A percentile compares a stretch with the other conserved stretches of the same genome.
Evolutionary conservation across 1,140 invertebrate genomes (phyloP).

Genomic region (Lamellibrachia luymesi): DNA sequence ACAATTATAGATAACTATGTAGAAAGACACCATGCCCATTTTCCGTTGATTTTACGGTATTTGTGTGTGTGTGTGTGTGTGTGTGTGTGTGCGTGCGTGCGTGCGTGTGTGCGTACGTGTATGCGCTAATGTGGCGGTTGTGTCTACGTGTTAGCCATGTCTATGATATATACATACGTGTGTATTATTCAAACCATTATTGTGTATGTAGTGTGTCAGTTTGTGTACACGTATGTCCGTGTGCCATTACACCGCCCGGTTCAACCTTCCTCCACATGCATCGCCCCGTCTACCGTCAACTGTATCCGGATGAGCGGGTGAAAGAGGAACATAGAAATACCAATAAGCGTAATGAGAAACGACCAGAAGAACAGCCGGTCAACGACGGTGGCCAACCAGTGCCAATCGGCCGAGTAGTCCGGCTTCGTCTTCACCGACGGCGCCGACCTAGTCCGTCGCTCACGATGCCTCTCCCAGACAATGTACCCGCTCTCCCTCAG

Average conservation of each 20-base stretch:
- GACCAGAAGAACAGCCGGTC: conserved; percentile 22
- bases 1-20: background rate
- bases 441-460: background rate
- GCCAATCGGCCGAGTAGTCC: conserved; percentile 18
- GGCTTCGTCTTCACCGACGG: background rate
- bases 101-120: background rate
- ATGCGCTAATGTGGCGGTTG: background rate
- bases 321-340: conserved; percentile 17
- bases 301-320: conserved; percentile 14
- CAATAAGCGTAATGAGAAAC: conserved; percentile 11
- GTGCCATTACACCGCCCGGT: background rate
- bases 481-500: background rate
- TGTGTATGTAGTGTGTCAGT: too few species aligned
- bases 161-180: too few species aligned
- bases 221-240: too few species aligned
- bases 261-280: background rate
- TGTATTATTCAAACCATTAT: too few species aligned
- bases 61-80: background rate
- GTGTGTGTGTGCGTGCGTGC: background rate
- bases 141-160: background rate
- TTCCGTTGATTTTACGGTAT: background rate
- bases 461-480: background rate
- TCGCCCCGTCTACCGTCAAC: background rate
- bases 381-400: conserved; percentile 9
- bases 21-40: background rate